phyloP scores from a whole-genome alignment of 2,888 invertebrate genomes.

The Cenopis cana region DNA sequence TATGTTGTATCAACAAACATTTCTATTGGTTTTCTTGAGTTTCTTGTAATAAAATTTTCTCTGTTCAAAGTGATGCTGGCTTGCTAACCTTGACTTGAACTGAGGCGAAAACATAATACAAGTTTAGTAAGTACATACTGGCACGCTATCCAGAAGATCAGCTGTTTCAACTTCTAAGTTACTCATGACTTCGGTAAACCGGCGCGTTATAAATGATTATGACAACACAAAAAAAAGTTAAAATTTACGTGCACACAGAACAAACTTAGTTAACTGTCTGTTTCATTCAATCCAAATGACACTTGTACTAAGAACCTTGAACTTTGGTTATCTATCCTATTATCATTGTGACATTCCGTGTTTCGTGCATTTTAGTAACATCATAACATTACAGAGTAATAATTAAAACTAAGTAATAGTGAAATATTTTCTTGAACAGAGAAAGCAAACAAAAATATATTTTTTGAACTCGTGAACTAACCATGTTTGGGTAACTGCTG shows the following conservation, averaged over 20 bases:
- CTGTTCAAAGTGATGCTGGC: conserved; percentile 20
- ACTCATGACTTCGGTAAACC: conserved; percentile 56
- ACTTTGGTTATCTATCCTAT: conserved; percentile 41
- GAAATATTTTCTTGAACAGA: neutral
- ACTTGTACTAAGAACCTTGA: conserved; percentile 41
- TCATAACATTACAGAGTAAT: neutral
- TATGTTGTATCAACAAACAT: conserved; percentile 6
- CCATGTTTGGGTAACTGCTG: conserved; percentile 30
- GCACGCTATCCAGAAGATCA: conserved; percentile 59
- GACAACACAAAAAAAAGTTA: conserved; percentile 1
- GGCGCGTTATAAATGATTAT: neutral
- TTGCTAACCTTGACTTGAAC: conserved; percentile 28
- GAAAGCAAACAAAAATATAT: neutral
- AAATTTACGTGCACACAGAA: conserved; percentile 1
- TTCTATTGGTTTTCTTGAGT: conserved; percentile 13
- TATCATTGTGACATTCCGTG: conserved; percentile 31
- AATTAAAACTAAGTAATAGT: neutral
- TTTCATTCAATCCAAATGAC: conserved; percentile 26
- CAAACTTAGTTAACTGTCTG: conserved; percentile 4
- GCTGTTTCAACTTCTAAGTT: conserved; percentile 63
- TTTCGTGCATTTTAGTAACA: neutral
- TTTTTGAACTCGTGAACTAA: conserved; percentile 15
- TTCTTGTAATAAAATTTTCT: conserved; percentile 7
- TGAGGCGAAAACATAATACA: conserved; percentile 22
- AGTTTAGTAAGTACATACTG: conserved; percentile 60